These are phyloP conservation scores for Hololepta plana DNA, from an alignment of 2,888 invertebrate genomes.

Conservation along the genomic window DNA sequence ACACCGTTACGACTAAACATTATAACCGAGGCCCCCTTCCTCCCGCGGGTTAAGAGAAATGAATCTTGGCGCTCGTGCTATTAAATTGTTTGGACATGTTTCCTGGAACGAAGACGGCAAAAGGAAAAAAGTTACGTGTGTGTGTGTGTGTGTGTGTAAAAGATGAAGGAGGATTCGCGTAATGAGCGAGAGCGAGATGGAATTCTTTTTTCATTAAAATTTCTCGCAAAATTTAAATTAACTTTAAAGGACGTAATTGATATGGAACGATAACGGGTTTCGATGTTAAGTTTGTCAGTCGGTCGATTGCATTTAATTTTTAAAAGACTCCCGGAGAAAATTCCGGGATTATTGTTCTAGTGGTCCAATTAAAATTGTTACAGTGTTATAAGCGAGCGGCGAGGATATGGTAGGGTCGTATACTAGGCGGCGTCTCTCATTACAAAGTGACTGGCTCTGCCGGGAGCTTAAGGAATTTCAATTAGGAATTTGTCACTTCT, in stretches of 20 bases:
- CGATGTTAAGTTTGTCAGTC: no score
- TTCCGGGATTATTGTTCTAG: slow-evolving; percentile 11
- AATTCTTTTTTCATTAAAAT: slow-evolving; percentile 17
- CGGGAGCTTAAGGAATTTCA: slow-evolving; percentile 25
- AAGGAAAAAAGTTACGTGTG: no score
- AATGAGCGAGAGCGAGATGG: no score
- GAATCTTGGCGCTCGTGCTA: no score
- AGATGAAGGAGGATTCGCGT: no score
- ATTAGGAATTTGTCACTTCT: slow-evolving; percentile 29
- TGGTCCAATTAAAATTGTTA: slow-evolving; percentile 26
- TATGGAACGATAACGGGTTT: no score
- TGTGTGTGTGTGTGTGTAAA: no score
- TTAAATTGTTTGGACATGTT: slow-evolving; percentile 11
- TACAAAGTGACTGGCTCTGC: slow-evolving; percentile 22
- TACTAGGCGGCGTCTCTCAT: slow-evolving; percentile 23
- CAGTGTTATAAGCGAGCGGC: slow-evolving; percentile 13
- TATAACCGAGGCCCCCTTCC: slow-evolving; percentile 1
- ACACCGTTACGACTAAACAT: background rate
- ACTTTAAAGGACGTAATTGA: slow-evolving; percentile 13
- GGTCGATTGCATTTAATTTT: no score
- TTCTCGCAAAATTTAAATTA: slow-evolving; percentile 18
- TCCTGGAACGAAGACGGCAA: slow-evolving; percentile 9
- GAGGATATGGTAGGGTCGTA: no score
- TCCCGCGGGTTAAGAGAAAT: slow-evolving; percentile 7
- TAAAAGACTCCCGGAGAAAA: no score